A percentile compares a stretch with the other conserved stretches of the same genome.
phyloP scores from a whole-genome alignment of 2,888 invertebrate species.

The Helobdella robusta region DNA sequence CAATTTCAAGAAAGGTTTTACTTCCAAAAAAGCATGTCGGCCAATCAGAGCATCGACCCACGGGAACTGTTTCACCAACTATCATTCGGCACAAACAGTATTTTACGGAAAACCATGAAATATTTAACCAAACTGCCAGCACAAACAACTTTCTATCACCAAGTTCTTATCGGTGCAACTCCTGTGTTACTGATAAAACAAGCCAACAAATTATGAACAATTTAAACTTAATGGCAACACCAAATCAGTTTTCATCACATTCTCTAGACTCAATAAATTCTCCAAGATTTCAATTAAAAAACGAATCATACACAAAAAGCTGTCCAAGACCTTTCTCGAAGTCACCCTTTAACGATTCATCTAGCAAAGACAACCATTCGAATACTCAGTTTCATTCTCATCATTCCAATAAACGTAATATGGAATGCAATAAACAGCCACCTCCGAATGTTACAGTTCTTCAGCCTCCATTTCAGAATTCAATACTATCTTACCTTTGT shows the following conservation, averaged over 20 bases:
- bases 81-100: conserved; percentile 14
- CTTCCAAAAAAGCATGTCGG: conserved; percentile 9
- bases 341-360: neutral
- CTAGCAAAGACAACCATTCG: neutral
- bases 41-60: conserved; percentile 21
- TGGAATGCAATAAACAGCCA: neutral
- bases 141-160: neutral
- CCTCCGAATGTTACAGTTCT: conserved; percentile 75
- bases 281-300: neutral
- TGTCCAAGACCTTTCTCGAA: neutral
- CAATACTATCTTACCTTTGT: conserved; percentile 54
- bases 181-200: neutral
- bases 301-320: too few relatives aligned
- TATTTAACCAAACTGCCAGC: neutral
- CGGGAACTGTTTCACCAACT: conserved; percentile 27
- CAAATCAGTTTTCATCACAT: neutral
- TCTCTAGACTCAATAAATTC: neutral
- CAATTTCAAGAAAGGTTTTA: neutral
- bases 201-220: too few relatives aligned
- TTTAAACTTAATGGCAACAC: neutral
- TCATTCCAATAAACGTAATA: neutral
- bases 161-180: neutral
- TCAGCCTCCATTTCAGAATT: conserved; percentile 69
- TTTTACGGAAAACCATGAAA: neutral
- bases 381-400: neutral